Conservation (phyloP, 2,797 vertebrate species). For the Danio jaintianensis region DNA sequence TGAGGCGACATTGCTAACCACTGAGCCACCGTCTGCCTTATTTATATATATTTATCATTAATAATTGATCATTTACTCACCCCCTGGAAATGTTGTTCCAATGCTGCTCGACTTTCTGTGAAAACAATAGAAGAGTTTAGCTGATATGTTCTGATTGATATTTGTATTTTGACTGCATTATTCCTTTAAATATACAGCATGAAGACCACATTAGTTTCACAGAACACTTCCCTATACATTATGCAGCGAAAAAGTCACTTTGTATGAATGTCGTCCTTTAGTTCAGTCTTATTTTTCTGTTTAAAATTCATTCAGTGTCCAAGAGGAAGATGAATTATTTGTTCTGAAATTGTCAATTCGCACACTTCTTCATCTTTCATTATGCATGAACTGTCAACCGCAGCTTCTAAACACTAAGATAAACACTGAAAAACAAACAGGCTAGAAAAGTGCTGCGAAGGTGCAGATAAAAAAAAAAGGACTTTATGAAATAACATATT, state of each 20-base stretch:
- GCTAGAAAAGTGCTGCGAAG: neutral
- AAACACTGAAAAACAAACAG: neutral
- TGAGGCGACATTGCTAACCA: no score
- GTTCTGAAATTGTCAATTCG: neutral
- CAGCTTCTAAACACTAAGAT: neutral
- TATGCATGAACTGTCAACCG: conserved; percentile 5
- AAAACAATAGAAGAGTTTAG: no score
- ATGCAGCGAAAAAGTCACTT: neutral
- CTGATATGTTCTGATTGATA: neutral
- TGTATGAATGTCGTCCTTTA: neutral
- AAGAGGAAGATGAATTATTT: conserved; percentile 1
- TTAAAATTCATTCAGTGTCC: neutral
- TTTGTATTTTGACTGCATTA: neutral
- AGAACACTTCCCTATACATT: no score
- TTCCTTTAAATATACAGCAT: neutral
- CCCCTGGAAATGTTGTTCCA: no score
- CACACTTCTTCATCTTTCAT: conserved; percentile 4
- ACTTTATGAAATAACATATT: neutral
- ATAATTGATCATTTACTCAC: no score
- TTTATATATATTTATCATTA: no score
- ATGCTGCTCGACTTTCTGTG: no score
- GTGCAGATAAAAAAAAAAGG: neutral
- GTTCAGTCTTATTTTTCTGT: neutral
- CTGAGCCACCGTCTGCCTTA: no score
- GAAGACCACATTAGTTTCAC: neutral